Base-by-base conservation (phyloP, 2,888 invertebrate genomes). In the Deilephila porcellus region DNA sequence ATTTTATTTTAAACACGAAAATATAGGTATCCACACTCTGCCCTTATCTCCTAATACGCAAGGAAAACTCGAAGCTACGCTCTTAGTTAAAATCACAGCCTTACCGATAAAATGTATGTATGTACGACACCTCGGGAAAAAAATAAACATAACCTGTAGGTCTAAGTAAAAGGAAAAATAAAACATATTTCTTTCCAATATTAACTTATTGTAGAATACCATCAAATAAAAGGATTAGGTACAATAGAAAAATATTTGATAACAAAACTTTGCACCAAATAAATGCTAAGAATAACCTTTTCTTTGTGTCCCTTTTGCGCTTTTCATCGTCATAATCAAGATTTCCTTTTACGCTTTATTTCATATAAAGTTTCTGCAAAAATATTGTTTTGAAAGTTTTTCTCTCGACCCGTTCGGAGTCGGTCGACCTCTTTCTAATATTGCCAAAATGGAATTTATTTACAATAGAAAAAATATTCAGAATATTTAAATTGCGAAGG, bases 331-430 rank as follows among this genome's bases (percentile, higher is more conserved):
- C 45, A 67, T 52, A 67, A 67, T 67, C 45, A 67, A 67, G 20
- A 67, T 52, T 64, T 67, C 52, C 67, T 67, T 67, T 67, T 67
- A 67, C 67, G 25, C 29, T 45, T 52, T 52, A 67, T 67, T 67
- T 52, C 67, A 45, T 25, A 45, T 37, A 20, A 20, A 17, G 25
- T 52, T 19, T 52, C 52, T 45, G 11, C n/a, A n/a, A 56, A 56
- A 56, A 67, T 52, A 67, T 20, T 67, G 5, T 67, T 67, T 5
- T 67, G 17, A 67, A 67, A 25, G 52, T 17, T 52, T 2, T 67
- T 67, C n/a, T 2, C 4, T 20, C 25, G 45, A 67, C 17, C 7
- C 25, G 20, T 67, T 25, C 25, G 25, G 6, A 52, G 52, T 67
- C n/a, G 67, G 45, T 52, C 67, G 20, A 17, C 5, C 25, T 17